Evolutionary conservation across 2,113 vertebrate species (phyloP), one percentile per base, ranked within the genome.

Genomic region (Chaetorhynchus papuensis): DNA sequence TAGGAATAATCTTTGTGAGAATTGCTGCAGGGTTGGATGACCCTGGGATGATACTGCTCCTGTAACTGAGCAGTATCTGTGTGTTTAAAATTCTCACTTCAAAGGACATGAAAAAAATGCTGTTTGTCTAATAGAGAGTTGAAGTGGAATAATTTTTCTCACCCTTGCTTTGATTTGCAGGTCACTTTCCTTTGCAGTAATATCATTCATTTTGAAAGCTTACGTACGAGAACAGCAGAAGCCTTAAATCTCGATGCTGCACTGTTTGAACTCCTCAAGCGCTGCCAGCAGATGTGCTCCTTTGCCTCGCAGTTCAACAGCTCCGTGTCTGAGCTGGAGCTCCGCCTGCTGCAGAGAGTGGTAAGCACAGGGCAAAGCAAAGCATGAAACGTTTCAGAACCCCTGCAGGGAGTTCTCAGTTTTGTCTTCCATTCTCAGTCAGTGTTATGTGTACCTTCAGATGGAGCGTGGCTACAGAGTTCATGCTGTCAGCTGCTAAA

Each of bases 181-280:
- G 98, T 99, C 80, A 99, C 99, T 49, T 99, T 99, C 96, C 98
- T 99, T 63, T 99, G 99, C 98, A 99, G 99, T 93, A 99, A 99
- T 42, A 99, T 99, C 95, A 98, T 99, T 76, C 99, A 99, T 95
- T 99, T 99, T 92, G 99, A 99, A 97, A 98, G 99, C 42, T 98
- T 99, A 37, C 98, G 99, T 39, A 99, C 99, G 1, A 99, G 99
- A 66, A 99, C 99, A 70, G 97, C 98, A 3, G 99, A 99, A 95
- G 99, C 99, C 54, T 98, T 99, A 75, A 99, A 98, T 94, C 98
- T 99, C 60, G 99, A 99, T 24, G 94, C 98, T 11, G 97, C 99
- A 0, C 97, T 99, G 93, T 99, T 99, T 87, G 99, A 99, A 37
- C 98, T 99, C 70, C 98, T 99, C 94, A 99, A 99, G 91, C 99